A percentile compares a stretch with the other conserved stretches of the same genome.
phyloP scores from a whole-genome alignment of 2,888 invertebrate species.

The Meteorus cinctellus region DNA sequence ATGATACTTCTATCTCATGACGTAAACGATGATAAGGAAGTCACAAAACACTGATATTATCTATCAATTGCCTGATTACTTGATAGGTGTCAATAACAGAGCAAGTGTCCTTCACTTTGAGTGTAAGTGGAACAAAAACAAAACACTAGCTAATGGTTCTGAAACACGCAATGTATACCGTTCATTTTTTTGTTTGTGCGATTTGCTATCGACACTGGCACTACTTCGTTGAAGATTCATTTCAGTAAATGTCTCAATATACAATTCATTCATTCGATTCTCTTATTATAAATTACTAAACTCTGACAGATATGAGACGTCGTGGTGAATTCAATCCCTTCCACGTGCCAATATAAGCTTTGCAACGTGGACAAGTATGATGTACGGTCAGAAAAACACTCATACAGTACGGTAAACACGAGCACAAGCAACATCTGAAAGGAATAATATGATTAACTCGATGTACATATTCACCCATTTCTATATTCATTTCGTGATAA shows the following conservation, averaged over 20 bases:
- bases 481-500: not conserved
- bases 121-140: not conserved
- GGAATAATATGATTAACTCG: conserved; percentile 20
- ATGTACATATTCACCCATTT: not conserved
- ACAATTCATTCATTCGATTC: not conserved
- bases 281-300: conserved; percentile 49
- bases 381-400: conserved; percentile 74
- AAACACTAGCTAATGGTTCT: not conserved
- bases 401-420: conserved; percentile 76
- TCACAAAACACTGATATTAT: not conserved
- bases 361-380: conserved; percentile 75
- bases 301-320: conserved; percentile 40
- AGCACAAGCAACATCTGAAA: conserved; percentile 75
- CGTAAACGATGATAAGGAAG: not conserved
- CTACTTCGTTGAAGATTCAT: not conserved
- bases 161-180: not conserved
- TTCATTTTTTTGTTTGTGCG: not conserved
- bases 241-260: conserved; percentile 6
- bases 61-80: not conserved
- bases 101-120: not conserved
- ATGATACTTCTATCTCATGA: not conserved
- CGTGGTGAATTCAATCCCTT: conserved; percentile 61
- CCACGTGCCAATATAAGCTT: conserved; percentile 73
- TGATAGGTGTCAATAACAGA: not conserved
- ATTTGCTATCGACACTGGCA: no score